Evolutionary conservation across 1,140 invertebrate genomes (phyloP), one percentile per base, ranked within the genome.

Genomic region (Micrasema longulum): DNA sequence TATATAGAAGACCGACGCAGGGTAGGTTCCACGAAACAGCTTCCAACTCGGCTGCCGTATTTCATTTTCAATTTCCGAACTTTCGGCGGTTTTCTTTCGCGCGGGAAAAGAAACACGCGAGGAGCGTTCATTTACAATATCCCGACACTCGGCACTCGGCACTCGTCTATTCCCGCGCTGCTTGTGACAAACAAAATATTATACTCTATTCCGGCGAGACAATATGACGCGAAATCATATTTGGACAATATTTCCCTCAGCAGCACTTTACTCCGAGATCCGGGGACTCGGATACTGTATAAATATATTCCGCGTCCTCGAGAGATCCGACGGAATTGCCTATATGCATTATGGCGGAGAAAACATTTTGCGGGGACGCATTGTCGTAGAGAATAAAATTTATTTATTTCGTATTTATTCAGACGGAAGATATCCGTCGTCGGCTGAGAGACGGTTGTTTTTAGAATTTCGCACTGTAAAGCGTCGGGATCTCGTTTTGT

Each of bases 161-260:
- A 50, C 65, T 47, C n/a, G n/a, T n/a, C n/a, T n/a, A n/a, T n/a
- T n/a, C n/a, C 35, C 22, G 63, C 63, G 63, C 55, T 69, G 71
- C 69, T 75, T 72, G 63, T 75, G 73, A 72, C 73, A 75, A 72
- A 72, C 73, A 75, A 71, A 75, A 75, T 75, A 75, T 70, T n/a
- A n/a, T n/a, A 38, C 65, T 53, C 71, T 72, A 75, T 63, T 75
- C 73, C 73, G 41, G 60, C 22, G 73, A 70, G 73, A 70, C 73
- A 75, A 72, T 75, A 75, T 75, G 69, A 70, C 70, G 71, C 68
- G 73, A 72, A 75, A 75, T 75, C 73, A 70, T 72, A 75, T 75
- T 75, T 72, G 71, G 69, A 72, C 73, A 75, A 75, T 75, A 75
- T 72, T 69, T 75, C 73, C 73, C 73, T 26, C 65, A 31, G 70